Conservation (phyloP, 2,888 invertebrate genomes). For the Pilophorus perplexus region DNA sequence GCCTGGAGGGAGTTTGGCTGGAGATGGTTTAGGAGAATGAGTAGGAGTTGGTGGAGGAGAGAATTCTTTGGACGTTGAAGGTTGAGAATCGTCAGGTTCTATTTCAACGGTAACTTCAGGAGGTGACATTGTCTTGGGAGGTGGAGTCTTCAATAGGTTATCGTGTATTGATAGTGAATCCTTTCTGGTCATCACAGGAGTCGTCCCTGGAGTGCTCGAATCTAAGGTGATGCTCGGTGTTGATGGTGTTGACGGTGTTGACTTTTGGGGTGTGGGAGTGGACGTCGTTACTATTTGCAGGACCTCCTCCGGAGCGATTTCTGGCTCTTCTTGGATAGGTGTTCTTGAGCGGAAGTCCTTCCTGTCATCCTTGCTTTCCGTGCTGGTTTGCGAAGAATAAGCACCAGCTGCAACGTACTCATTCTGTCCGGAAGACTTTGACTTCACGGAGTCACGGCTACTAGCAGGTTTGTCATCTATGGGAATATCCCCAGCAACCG, state of each 20-base stretch:
- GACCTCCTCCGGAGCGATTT: slow-evolving; percentile 53
- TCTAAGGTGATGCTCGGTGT: slow-evolving; percentile 30
- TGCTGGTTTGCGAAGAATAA: slow-evolving; percentile 12
- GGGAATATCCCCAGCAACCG: slow-evolving; percentile 39
- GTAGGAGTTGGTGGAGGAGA: slow-evolving; percentile 18
- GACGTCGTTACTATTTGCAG: slow-evolving; percentile 10
- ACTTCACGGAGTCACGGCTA: not conserved
- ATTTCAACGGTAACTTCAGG: slow-evolving; percentile 25
- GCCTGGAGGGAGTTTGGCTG: slow-evolving; percentile 20
- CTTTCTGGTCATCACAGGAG: slow-evolving; percentile 10
- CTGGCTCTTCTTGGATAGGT: slow-evolving; percentile 61
- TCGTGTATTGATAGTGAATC: slow-evolving; percentile 1
- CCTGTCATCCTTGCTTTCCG: not conserved
- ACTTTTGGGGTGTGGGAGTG: slow-evolving; percentile 4
- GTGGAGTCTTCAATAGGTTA: slow-evolving; percentile 5
- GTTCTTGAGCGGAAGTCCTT: slow-evolving; percentile 56
- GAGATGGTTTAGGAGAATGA: slow-evolving; percentile 14
- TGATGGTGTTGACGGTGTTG: slow-evolving; percentile 2
- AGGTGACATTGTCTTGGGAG: not conserved
- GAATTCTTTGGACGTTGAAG: slow-evolving; percentile 10
- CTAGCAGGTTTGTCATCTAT: not conserved
- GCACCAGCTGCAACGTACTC: slow-evolving; percentile 28
- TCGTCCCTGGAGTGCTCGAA: slow-evolving; percentile 1
- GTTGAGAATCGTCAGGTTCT: slow-evolving; percentile 18
- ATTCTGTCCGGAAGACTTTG: slow-evolving; percentile 13